Evolutionary conservation across 2,888 invertebrate species (phyloP).

Genomic region (Drosophila mulleri): DNA sequence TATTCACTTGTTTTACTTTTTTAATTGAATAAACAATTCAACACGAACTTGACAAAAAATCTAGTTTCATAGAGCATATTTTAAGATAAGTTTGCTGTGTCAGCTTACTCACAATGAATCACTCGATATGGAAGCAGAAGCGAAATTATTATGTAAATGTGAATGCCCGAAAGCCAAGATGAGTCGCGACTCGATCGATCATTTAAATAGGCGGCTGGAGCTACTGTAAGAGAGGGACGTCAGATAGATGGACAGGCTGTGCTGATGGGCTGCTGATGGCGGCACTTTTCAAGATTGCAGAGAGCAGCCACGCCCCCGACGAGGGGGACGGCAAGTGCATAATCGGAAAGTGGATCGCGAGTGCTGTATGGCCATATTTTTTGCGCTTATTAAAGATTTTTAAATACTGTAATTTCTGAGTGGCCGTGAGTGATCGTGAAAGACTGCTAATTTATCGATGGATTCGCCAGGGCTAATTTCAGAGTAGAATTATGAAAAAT

Average conservation of each 20-base stretch:
- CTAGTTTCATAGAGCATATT: background rate
- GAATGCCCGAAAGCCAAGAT: constrained; percentile 27
- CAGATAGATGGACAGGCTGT: constrained; percentile 1
- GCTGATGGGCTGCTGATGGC: constrained; percentile 48
- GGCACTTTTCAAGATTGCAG: constrained; percentile 47
- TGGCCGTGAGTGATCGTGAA: constrained; percentile 18
- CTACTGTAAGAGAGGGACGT: constrained; percentile 40
- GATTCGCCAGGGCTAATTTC: constrained; percentile 69
- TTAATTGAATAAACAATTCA: background rate
- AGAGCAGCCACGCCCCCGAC: constrained; percentile 25
- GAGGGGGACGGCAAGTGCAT: constrained; percentile 35
- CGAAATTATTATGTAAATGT: constrained; percentile 10
- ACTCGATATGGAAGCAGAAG: constrained; percentile 20
- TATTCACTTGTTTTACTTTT: too few relatives aligned
- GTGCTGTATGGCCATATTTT: constrained; percentile 58
- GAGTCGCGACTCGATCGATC: constrained; percentile 38
- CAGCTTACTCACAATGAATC: constrained; percentile 11
- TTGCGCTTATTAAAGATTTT: constrained; percentile 78
- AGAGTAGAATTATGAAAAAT: constrained; percentile 66
- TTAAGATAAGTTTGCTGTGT: background rate
- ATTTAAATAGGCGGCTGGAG: constrained; percentile 60
- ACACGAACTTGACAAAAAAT: background rate
- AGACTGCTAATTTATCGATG: constrained; percentile 70
- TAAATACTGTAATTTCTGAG: constrained; percentile 76
- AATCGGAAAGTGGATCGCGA: constrained; percentile 38